phyloP scores from a whole-genome alignment of 2,113 vertebrate genomes.

The Gambusia affinis region DNA sequence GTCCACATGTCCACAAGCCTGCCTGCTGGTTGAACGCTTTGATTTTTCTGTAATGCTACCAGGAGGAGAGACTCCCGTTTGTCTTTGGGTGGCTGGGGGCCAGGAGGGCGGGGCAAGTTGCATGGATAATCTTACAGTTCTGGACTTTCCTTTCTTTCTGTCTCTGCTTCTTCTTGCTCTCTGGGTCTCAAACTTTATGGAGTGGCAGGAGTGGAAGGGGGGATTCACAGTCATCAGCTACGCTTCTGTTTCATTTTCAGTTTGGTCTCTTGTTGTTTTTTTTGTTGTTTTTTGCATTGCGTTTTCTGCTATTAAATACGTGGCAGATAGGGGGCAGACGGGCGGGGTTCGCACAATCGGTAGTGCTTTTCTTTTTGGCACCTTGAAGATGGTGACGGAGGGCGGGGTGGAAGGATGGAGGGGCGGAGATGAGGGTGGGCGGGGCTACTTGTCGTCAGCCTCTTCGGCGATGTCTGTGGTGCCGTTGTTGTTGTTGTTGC shows the following conservation, averaged over 20 bases:
- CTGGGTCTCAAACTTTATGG: constrained; percentile 37
- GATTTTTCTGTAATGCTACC: constrained; percentile 62
- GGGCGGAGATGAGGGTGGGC: background rate
- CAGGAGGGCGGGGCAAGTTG: background rate
- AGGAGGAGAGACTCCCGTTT: constrained; percentile 31
- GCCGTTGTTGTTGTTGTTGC: constrained; percentile 67
- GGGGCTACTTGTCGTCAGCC: constrained; percentile 83
- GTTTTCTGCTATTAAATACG: constrained; percentile 55
- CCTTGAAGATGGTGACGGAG: constrained; percentile 78
- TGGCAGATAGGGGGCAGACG: constrained; percentile 17
- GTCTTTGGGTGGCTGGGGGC: constrained; percentile 4
- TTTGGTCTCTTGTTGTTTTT: constrained; percentile 35
- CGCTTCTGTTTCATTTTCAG: constrained; percentile 24
- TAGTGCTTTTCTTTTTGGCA: constrained; percentile 89
- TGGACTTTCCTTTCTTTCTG: constrained; percentile 33
- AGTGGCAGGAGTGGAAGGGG: too few relatives aligned
- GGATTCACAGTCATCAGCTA: constrained; percentile 41
- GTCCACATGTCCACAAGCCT: constrained; percentile 62
- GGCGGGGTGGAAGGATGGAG: constrained; percentile 45
- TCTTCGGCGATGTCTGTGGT: constrained; percentile 78
- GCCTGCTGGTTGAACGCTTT: constrained; percentile 1
- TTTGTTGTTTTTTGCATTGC: constrained; percentile 27
- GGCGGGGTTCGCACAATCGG: constrained; percentile 72
- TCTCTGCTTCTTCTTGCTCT: constrained; percentile 49
- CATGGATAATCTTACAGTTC: constrained; percentile 34